These are phyloP conservation scores for Tortricodes alternella DNA, from an alignment of 2,888 invertebrate genomes.

Conservation along the genomic window DNA sequence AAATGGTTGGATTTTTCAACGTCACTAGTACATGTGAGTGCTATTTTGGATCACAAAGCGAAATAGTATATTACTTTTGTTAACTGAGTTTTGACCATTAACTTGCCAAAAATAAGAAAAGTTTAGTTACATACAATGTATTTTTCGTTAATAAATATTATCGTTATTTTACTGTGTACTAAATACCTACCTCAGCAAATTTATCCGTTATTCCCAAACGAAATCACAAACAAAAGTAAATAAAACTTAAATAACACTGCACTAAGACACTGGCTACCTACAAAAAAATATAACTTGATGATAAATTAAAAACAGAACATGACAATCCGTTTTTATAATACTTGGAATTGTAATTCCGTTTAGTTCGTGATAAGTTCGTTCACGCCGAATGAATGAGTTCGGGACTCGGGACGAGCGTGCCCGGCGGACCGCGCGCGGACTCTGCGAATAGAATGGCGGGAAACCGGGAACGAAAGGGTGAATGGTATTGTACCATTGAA, in stretches of 20 bases:
- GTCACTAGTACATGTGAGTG: too few species aligned
- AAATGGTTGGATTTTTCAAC: too few species aligned
- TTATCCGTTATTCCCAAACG: not conserved
- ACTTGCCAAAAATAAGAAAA: too few species aligned
- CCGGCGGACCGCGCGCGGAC: conserved; percentile 56
- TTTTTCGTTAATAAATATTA: too few species aligned
- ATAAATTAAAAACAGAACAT: not conserved
- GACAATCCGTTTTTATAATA: not conserved
- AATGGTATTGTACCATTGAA: conserved; percentile 30
- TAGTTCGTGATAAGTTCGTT: conserved; percentile 42
- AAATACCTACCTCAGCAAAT: conserved; percentile 5
- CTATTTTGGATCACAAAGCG: too few species aligned
- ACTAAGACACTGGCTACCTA: conserved; percentile 9
- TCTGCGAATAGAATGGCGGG: conserved; percentile 45
- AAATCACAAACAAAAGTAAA: conserved; percentile 3
- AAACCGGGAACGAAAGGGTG: conserved; percentile 36
- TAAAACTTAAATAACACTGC: not conserved
- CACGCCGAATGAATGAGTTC: conserved; percentile 34
- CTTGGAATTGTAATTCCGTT: conserved; percentile 11
- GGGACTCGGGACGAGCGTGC: conserved; percentile 59
- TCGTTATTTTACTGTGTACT: too few species aligned
- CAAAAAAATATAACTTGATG: not conserved
- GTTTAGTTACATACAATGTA: too few species aligned
- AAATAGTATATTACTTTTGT: too few species aligned
- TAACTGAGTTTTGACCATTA: too few species aligned